These are phyloP conservation scores for Stenurella melanura DNA, from an alignment of 2,888 invertebrate genomes.

Conservation along the genomic window DNA sequence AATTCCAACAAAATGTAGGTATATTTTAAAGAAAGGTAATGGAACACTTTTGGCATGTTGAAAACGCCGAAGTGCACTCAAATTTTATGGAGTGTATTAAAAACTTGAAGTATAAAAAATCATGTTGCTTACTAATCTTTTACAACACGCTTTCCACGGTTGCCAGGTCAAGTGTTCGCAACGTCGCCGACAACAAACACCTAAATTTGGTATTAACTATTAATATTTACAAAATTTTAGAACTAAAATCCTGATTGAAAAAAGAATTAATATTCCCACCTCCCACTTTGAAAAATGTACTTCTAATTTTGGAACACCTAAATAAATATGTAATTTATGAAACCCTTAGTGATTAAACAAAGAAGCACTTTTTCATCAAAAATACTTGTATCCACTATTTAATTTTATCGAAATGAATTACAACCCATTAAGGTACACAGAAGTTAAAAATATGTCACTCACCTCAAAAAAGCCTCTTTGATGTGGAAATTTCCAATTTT, in stretches of 20 bases:
- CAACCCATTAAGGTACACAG: constrained; percentile 42
- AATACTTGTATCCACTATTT: constrained; percentile 42
- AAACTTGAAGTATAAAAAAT: constrained; percentile 49
- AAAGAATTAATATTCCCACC: constrained; percentile 62
- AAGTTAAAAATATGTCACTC: constrained; percentile 71
- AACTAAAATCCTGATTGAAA: constrained; percentile 43
- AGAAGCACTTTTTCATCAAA: constrained; percentile 47
- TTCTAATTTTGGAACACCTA: constrained; percentile 69
- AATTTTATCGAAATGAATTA: constrained; percentile 15
- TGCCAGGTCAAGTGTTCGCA: constrained; percentile 73
- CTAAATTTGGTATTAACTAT: constrained; percentile 69
- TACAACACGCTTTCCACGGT: constrained; percentile 72
- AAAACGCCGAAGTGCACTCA: background rate
- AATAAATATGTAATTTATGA: constrained; percentile 49
- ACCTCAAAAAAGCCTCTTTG: constrained; percentile 70
- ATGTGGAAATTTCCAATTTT: constrained; percentile 63
- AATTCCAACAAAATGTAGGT: constrained; percentile 48
- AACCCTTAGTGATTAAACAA: constrained; percentile 46
- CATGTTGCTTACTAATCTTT: constrained; percentile 63
- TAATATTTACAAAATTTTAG: constrained; percentile 51
- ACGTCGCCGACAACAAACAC: constrained; percentile 73
- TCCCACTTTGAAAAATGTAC: constrained; percentile 67
- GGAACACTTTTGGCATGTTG: background rate
- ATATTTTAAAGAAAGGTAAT: constrained; percentile 13
- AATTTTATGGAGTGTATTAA: constrained; percentile 33